Percentiles rank a stretch among this genome's conserved stretches.
phyloP scores from a whole-genome alignment of 2,888 invertebrate genomes.

The Epinotia demarniana region DNA sequence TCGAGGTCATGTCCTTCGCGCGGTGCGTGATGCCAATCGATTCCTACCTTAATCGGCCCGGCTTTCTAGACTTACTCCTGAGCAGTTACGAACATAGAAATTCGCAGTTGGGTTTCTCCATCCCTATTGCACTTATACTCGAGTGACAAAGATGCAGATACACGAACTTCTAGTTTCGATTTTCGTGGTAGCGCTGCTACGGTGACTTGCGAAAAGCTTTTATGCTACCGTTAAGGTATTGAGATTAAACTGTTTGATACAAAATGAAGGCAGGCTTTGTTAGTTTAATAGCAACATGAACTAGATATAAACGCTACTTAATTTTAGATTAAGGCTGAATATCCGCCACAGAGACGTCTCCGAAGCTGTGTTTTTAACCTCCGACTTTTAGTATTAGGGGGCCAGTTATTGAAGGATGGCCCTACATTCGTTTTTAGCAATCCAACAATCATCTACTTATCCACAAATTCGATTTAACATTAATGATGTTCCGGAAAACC shows the following conservation, averaged over 20 bases:
- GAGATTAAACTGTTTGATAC: not conserved
- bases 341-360: too few species aligned
- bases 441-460: not conserved
- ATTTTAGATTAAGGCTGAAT: too few species aligned
- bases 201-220: slow-evolving; percentile 12
- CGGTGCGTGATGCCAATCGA: slow-evolving; percentile 28
- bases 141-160: too few species aligned
- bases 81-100: too few species aligned
- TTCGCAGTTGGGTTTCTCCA: too few species aligned
- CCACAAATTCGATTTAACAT: not conserved
- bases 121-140: too few species aligned
- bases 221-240: not conserved
- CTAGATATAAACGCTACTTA: not conserved
- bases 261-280: not conserved
- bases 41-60: slow-evolving; percentile 14
- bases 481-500: slow-evolving; percentile 1
- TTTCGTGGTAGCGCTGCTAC: not conserved
- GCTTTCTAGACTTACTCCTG: not conserved
- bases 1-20: slow-evolving; percentile 22
- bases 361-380: too few species aligned
- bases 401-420: too few species aligned
- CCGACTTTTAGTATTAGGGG: too few species aligned
- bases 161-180: too few species aligned
- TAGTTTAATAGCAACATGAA: not conserved
- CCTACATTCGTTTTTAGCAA: not conserved